Evolutionary conservation across 2,888 invertebrate species (phyloP).

Genomic region (Lottia scabra): DNA sequence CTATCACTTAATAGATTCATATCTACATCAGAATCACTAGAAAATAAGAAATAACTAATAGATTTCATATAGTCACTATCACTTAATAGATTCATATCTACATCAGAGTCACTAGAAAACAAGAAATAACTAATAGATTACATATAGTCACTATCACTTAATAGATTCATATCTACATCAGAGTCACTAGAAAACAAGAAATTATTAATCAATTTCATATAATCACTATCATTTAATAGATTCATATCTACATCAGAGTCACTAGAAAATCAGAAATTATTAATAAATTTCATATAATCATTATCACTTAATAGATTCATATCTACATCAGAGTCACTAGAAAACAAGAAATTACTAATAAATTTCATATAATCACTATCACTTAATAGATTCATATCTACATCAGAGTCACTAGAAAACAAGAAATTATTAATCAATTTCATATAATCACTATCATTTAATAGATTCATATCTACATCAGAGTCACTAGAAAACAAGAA

Average conservation of each 20-base stretch:
- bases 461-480: not conserved
- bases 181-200: slow-evolving; percentile 73
- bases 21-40: not conserved
- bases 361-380: slow-evolving; percentile 79
- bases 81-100: slow-evolving; percentile 75
- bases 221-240: not conserved
- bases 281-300: slow-evolving; percentile 79
- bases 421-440: not conserved
- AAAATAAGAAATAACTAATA: slow-evolving; percentile 72
- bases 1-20: too few relatives aligned
- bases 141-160: not conserved
- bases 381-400: slow-evolving; percentile 75
- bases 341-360: slow-evolving; percentile 80
- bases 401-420: slow-evolving; percentile 57
- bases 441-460: not conserved
- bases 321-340: slow-evolving; percentile 76
- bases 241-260: not conserved
- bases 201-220: not conserved
- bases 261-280: slow-evolving; percentile 69
- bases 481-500: not conserved
- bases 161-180: slow-evolving; percentile 83
- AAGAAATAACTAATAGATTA: not conserved
- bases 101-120: slow-evolving; percentile 79
- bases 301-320: slow-evolving; percentile 77
- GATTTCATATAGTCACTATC: slow-evolving; percentile 79